Conservation (phyloP, 2,113 vertebrate species). For the Odocoileus virginianus region DNA sequence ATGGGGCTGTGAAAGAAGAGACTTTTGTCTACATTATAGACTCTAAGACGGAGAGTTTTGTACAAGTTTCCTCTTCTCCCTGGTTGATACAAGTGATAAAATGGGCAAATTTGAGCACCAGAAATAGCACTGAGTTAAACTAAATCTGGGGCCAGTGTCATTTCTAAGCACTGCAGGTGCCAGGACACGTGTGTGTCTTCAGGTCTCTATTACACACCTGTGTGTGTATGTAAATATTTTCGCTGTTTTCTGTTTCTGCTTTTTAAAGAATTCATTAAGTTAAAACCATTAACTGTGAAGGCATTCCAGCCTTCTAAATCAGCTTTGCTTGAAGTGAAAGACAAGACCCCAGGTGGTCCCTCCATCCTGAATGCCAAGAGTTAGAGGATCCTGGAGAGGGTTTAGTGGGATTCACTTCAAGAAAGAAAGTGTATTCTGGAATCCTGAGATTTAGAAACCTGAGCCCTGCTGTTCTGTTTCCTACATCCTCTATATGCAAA, state of each 20-base stretch:
- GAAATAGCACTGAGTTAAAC: not conserved
- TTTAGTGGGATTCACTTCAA: not conserved
- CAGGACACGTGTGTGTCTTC: not conserved
- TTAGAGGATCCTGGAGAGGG: constrained; percentile 11
- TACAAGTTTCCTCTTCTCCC: not conserved
- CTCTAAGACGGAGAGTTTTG: not conserved
- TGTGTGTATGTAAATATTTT: not conserved
- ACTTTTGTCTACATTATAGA: not conserved
- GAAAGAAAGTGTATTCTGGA: not conserved
- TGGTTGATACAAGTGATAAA: not conserved
- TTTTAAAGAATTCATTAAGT: constrained; percentile 24
- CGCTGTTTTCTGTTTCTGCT: not conserved
- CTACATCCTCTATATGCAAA: not conserved
- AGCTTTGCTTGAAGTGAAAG: not conserved
- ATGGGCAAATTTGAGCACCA: not conserved
- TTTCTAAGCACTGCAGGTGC: not conserved
- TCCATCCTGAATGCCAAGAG: not conserved
- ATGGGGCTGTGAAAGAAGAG: not conserved
- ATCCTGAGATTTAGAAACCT: not conserved
- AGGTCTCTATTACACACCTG: not conserved
- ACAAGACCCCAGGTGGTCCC: not conserved
- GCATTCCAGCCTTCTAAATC: not conserved
- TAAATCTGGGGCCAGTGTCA: not conserved
- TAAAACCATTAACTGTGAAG: not conserved
- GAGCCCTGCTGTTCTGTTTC: not conserved